Percentiles rank a stretch among this genome's conserved stretches.
Conservation (phyloP, 2,888 invertebrate genomes). For the Stegana nigrithorax region DNA sequence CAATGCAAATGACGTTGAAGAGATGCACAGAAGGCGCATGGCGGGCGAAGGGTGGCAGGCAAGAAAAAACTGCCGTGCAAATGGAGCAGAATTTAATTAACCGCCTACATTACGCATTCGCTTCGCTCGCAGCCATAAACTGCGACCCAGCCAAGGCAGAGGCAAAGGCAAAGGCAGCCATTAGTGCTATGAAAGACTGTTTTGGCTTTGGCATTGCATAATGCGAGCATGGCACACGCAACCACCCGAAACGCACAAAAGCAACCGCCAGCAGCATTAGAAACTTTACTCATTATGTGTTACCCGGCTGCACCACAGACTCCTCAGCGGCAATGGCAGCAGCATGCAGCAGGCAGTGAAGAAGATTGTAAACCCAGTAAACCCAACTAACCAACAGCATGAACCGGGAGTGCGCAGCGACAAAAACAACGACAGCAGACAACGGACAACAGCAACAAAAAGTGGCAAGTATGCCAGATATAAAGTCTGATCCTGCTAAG, state of each 20-base stretch:
- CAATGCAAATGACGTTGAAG: constrained; percentile 12
- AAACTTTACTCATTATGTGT: constrained; percentile 59
- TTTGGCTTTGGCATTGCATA: constrained; percentile 4
- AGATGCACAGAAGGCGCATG: not conserved
- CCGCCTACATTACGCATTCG: not conserved
- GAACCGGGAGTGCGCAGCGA: not conserved
- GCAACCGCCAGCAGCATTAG: constrained; percentile 50
- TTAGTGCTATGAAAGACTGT: not conserved
- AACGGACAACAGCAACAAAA: not conserved
- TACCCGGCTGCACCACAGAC: constrained; percentile 36
- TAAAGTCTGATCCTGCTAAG: constrained; percentile 18
- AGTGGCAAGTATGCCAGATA: not conserved
- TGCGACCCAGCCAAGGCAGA: not conserved
- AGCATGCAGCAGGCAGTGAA: too few relatives aligned
- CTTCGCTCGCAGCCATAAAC: not conserved
- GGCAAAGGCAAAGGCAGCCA: not conserved
- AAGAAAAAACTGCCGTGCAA: not conserved
- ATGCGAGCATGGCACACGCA: constrained; percentile 1
- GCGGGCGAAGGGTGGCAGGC: not conserved
- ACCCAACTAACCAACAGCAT: not conserved
- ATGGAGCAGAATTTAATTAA: constrained; percentile 16
- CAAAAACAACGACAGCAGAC: not conserved
- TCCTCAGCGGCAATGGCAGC: not conserved
- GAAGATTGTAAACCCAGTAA: constrained; percentile 3
- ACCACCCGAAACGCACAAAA: not conserved